Evolutionary conservation across 2,113 vertebrate genomes (phyloP), one percentile per base, ranked within the genome.

Genomic region (Meriones unguiculatus): DNA sequence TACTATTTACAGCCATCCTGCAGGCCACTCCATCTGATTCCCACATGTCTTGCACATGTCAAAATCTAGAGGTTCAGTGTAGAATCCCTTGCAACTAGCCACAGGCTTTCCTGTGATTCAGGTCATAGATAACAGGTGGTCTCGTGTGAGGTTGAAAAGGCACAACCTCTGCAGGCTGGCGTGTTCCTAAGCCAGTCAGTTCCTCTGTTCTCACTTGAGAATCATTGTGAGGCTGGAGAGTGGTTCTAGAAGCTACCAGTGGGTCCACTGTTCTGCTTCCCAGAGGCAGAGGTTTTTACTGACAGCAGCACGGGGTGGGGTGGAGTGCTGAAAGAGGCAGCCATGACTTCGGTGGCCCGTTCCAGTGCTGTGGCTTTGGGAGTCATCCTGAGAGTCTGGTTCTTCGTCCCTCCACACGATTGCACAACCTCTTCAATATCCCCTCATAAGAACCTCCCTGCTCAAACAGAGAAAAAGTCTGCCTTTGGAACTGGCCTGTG

Each of bases 51-150:
- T 91, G 4, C 50, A 78, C n/a, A 46, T 24, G 75, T 35, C 38
- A n/a, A 17, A 75, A 38, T 22, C 41, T 69, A 14, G 65, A 87
- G 38, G 38, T 8, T 46, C 30, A 12, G 17, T 38, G 70, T 11
- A 81, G 59, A 92, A 77, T 94, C 93, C 94, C 86, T 96, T 95
- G 94, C 94, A 90, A 89, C 96, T 97, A 90, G 91, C 96, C 96
- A 89, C 77, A 69, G 5, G 1, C 92, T 57, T 87, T 22, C 28
- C 1, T 9, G 1, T 12, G 32, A 8, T 41, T 77, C 77, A 10
- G 17, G 41, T 17, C 59, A 7, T 59, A 59, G 59, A 41, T 2
- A 1, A 6, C 20, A 87, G 46, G 69, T 75, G 35, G 52, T 67
- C 69, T 84, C 50, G 32, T 17, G 10, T 20, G 76, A 54, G 15